Conservation (phyloP, 35 echinoderm and acorn worm genomes). For the Apostichopus parvimensis region DNA sequence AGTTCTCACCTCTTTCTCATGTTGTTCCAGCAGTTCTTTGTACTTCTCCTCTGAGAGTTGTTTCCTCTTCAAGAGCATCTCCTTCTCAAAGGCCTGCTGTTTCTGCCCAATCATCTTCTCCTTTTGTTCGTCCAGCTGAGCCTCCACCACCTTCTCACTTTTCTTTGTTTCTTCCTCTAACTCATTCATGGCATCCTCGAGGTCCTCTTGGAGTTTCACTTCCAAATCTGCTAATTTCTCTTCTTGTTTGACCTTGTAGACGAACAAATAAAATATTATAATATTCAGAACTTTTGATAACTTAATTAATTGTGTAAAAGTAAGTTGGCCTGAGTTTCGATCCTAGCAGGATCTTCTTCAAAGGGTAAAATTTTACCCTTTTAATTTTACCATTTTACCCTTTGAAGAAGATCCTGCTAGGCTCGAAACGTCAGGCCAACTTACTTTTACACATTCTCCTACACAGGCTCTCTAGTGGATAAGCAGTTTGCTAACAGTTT, state of each 20-base stretch:
- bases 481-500: no score
- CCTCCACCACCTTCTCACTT: conserved; percentile 34
- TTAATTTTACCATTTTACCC: no score
- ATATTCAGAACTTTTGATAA: no score
- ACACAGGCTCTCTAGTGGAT: no score
- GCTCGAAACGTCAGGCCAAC: no score
- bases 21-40: conserved; percentile 80
- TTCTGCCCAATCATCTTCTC: conserved; percentile 58
- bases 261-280: no score
- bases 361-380: no score
- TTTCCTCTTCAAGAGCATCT: conserved; percentile 89
- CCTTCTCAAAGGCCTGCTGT: conserved; percentile 84
- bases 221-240: conserved; percentile 70
- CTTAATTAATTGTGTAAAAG: no score
- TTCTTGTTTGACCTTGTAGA: conserved; percentile 64
- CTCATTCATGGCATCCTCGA: conserved; percentile 21
- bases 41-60: conserved; percentile 71
- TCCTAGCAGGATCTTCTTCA: no score
- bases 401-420: no score
- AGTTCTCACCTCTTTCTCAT: conserved; percentile 70
- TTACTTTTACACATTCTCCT: no score
- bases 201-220: conserved; percentile 63
- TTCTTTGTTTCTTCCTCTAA: conserved; percentile 59
- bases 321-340: no score
- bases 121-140: conserved; percentile 78